Base-by-base conservation (phyloP, 2,888 invertebrate genomes). In the Encarsia formosa region DNA sequence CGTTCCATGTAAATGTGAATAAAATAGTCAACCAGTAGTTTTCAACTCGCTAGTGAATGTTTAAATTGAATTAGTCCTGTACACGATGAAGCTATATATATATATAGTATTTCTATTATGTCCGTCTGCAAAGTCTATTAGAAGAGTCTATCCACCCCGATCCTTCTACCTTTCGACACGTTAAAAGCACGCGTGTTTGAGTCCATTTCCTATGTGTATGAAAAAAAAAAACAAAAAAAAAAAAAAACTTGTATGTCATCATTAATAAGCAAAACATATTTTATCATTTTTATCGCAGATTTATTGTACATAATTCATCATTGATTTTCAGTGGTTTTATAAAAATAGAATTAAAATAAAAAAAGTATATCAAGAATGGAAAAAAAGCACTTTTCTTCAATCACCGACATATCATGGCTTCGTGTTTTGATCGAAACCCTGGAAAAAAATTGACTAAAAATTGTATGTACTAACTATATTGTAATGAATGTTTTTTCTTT, bases 41-140 rank as follows among this genome's bases (percentile, higher is more conserved):
- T 29, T 29, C 29, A 29, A 29, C 29, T 29, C 8, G 13, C 29
- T 29, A 29, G 13, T 9, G 8, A 29, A 29, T 8, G 29, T 29
- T 8, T 9, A 29, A 29, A 29, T 29, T 29, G 13, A 29, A 9
- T 29, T 13, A 45, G 58, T 61, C 61, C 62, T 65, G 65, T 63
- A 63, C 59, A 4, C 24, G 48, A 42, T 45, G 42, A 59, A 59
- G 54, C 61, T 63, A 63, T 52, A 32, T 32, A 44, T 42, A 49
- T 40, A 56, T 61, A 64, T 65, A 67, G 67, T 70, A 71, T 72
- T 71, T 71, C 71, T 73, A 72, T 72, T 72, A 71, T 69, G 71
- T 70, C 68, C 65, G 67, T 71, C 69, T 73, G 73, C 71, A 72
- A 72, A 73, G 70, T 73, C 71, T 73, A 73, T 73, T 70, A 69